Evolutionary conservation across 2,797 vertebrate genomes (phyloP).

Genomic region (Sebastes variabilis): DNA sequence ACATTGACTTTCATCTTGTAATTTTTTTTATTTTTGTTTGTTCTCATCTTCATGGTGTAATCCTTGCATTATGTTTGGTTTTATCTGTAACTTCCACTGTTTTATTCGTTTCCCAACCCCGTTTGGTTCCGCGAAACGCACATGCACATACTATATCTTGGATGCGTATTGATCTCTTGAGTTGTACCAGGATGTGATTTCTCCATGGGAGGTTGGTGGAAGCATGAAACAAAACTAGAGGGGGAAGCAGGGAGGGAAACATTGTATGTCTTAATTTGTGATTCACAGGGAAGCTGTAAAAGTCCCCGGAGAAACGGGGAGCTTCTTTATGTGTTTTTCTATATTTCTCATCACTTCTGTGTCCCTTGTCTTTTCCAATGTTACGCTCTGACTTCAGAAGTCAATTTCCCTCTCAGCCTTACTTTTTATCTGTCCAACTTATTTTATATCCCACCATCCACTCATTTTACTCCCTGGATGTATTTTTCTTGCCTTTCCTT

Average conservation of each 20-base stretch:
- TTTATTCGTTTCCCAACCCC: constrained; percentile 28
- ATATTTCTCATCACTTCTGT: constrained; percentile 50
- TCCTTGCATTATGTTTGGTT: constrained; percentile 19
- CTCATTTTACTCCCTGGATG: constrained; percentile 39
- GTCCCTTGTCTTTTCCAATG: constrained; percentile 54
- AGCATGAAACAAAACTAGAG: constrained; percentile 54
- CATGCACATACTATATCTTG: constrained; percentile 23
- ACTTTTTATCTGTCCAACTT: constrained; percentile 64
- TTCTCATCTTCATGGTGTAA: constrained; percentile 13
- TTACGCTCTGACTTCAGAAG: constrained; percentile 57
- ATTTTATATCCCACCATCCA: constrained; percentile 60
- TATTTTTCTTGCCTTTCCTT: constrained; percentile 30
- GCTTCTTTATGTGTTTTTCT: constrained; percentile 64
- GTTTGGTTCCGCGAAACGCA: constrained; percentile 44
- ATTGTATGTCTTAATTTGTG: constrained; percentile 57
- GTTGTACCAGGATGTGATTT: constrained; percentile 51
- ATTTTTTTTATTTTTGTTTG: constrained; percentile 16
- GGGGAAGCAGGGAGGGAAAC: constrained; percentile 21
- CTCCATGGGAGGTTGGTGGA: constrained; percentile 30
- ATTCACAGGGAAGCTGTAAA: constrained; percentile 48
- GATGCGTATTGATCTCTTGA: constrained; percentile 61
- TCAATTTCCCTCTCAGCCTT: constrained; percentile 70
- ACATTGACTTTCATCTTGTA: neutral
- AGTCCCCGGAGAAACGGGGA: constrained; percentile 17
- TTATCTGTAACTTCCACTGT: constrained; percentile 25